phyloP scores from a whole-genome alignment of 2,113 vertebrate species.

The Cercocebus atys region DNA sequence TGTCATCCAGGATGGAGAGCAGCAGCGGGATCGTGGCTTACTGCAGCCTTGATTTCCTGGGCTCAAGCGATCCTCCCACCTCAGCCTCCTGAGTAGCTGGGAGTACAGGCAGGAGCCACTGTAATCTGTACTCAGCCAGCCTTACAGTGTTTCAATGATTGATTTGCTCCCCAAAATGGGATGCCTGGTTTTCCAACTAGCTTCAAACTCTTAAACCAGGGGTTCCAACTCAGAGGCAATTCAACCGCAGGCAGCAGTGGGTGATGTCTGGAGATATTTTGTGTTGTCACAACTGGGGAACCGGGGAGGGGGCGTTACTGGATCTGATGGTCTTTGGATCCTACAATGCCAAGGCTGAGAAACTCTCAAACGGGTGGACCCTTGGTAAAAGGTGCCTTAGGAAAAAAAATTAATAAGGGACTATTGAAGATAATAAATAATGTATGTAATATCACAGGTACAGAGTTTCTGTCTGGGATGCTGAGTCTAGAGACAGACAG shows the following conservation, averaged over 20 bases:
- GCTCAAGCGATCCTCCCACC: too few relatives aligned
- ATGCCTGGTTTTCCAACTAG: background rate
- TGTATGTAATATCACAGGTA: background rate
- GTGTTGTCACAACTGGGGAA: background rate
- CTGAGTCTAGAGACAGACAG: background rate
- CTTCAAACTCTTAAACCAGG: background rate
- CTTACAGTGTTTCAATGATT: too few relatives aligned
- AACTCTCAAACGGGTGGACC: background rate
- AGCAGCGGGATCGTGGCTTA: too few relatives aligned
- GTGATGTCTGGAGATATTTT: background rate
- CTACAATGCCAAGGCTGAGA: background rate
- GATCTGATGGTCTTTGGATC: too few relatives aligned
- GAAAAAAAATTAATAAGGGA: background rate
- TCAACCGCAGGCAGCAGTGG: background rate
- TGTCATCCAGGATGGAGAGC: too few relatives aligned
- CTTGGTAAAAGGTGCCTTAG: too few relatives aligned
- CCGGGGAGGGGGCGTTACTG: background rate
- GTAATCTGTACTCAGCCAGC: too few relatives aligned
- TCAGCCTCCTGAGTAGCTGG: too few relatives aligned
- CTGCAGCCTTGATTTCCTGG: too few relatives aligned
- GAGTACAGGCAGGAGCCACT: background rate
- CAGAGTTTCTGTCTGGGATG: background rate
- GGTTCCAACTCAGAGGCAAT: background rate
- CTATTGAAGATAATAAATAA: background rate
- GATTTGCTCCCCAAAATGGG: background rate